Conservation (phyloP, 2,888 invertebrate genomes). For the Zele albiditarsus region DNA sequence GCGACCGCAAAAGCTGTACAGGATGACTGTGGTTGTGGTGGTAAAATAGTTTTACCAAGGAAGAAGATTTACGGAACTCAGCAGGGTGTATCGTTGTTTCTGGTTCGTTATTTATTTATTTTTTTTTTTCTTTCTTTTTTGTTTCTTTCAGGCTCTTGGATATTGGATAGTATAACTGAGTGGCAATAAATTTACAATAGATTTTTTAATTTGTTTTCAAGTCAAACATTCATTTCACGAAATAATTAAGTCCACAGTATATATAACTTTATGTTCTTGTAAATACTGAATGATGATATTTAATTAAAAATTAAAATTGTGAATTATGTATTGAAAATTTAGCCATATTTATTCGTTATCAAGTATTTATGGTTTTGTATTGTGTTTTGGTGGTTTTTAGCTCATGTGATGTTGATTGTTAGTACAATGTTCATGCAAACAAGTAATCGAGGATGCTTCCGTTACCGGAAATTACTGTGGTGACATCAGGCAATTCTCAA, state of each 20-base stretch:
- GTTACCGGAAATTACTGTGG: conserved; percentile 67
- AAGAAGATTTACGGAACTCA: conserved; percentile 39
- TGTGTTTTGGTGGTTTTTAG: not conserved
- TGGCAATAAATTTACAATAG: conserved; percentile 2
- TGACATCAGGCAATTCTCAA: conserved; percentile 62
- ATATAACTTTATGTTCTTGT: too few species aligned
- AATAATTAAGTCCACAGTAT: not conserved
- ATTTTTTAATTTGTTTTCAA: not conserved
- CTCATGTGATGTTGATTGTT: not conserved
- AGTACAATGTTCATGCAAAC: conserved; percentile 46
- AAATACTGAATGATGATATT: too few species aligned
- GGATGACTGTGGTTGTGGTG: conserved; percentile 10
- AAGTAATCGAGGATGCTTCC: conserved; percentile 60
- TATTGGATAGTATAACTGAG: not conserved
- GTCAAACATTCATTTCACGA: not conserved
- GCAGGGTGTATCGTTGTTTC: conserved; percentile 35
- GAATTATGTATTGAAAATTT: too few species aligned
- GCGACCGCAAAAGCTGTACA: not conserved
- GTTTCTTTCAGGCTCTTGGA: too few species aligned
- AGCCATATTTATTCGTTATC: not conserved
- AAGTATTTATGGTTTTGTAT: not conserved
- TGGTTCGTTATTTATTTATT: not conserved
- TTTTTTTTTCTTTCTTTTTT: too few species aligned
- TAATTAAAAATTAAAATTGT: too few species aligned
- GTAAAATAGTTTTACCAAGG: not conserved